A percentile compares a stretch with the other conserved stretches of the same genome.
Evolutionary conservation across 1,140 invertebrate species (phyloP).

Genomic region (Sycophaga agraensis): DNA sequence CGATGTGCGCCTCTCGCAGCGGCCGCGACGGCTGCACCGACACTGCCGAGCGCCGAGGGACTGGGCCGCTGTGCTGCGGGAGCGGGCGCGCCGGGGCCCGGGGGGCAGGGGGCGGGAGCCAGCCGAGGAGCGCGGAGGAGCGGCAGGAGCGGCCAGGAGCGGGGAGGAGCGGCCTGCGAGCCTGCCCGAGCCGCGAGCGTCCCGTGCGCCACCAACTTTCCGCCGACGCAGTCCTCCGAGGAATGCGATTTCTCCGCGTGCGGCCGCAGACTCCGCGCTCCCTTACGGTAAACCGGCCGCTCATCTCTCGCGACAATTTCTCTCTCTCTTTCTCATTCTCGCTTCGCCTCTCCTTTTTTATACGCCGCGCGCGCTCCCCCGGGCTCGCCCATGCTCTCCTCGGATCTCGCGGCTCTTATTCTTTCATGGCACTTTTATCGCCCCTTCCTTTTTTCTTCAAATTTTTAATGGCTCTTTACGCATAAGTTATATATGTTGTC

Average conservation of each 20-base stretch:
- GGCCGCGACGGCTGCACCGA: not conserved
- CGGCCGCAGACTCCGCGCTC: not conserved
- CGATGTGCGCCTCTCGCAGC: not conserved
- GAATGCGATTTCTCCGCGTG: conserved; percentile 22
- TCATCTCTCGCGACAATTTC: conserved; percentile 28
- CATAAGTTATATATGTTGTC: conserved; percentile 8
- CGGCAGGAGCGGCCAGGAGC: too few species aligned
- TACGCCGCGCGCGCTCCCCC: not conserved
- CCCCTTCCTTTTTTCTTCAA: not conserved
- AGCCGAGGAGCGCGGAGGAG: too few species aligned
- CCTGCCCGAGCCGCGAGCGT: not conserved
- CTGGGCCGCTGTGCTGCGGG: not conserved
- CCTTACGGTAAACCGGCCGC: conserved; percentile 26
- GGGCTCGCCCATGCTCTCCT: too few species aligned
- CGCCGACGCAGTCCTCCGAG: conserved; percentile 16
- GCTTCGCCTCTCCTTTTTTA: not conserved
- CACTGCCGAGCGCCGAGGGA: not conserved
- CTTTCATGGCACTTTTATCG: not conserved
- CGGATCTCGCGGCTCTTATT: too few species aligned
- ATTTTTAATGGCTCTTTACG: conserved; percentile 3
- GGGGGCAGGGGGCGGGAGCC: not conserved
- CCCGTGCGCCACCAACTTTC: conserved; percentile 15
- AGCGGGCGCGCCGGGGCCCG: not conserved
- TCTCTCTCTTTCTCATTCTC: not conserved
- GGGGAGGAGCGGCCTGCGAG: not conserved